Percentiles rank a stretch among this genome's conserved stretches.
phyloP scores from a whole-genome alignment of 2,113 vertebrate genomes.

The Arenaria interpres region DNA sequence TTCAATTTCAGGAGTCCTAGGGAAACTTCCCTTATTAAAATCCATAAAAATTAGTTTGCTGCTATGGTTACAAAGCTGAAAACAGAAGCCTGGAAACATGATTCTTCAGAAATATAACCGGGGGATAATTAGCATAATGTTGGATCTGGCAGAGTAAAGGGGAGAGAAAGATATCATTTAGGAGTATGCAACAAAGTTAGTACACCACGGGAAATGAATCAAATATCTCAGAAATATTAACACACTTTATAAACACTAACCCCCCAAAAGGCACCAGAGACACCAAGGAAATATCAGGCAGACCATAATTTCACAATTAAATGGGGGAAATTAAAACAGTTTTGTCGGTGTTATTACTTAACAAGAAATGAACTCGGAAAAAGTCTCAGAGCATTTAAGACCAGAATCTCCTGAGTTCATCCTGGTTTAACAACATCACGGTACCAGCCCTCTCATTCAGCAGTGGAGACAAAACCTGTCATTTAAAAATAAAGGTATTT shows the following conservation, averaged over 20 bases:
- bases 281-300: neutral
- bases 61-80: conserved; percentile 46
- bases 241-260: neutral
- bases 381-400: neutral
- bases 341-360: neutral
- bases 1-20: conserved; percentile 11
- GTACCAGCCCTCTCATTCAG: neutral
- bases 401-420: neutral
- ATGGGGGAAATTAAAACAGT: neutral
- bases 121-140: neutral
- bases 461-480: neutral
- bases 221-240: neutral
- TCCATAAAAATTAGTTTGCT: conserved; percentile 23
- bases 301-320: neutral
- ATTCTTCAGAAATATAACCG: neutral
- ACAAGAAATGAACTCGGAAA: neutral
- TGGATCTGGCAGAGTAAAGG: neutral
- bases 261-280: neutral
- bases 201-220: neutral
- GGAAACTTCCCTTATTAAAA: conserved; percentile 45
- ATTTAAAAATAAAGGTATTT: neutral
- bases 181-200: neutral
- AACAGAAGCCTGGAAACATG: neutral
- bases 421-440: neutral
- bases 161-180: neutral